Conservation (phyloP, 2,797 vertebrate species). For the Scleropages formosus region DNA sequence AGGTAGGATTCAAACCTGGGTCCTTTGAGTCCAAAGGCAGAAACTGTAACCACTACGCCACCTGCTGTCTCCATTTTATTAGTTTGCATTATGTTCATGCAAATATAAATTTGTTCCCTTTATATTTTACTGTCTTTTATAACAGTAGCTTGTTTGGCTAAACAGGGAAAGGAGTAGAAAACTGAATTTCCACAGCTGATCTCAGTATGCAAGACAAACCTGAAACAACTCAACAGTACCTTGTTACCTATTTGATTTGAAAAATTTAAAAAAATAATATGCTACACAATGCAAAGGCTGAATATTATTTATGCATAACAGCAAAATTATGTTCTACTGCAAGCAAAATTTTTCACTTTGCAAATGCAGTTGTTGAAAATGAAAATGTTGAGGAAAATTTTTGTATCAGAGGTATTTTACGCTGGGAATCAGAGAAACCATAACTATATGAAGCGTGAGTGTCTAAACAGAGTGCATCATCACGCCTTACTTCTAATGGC, state of each 20-base stretch:
- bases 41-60: too few species aligned
- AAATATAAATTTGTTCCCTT: constrained; percentile 10
- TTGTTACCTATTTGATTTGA: background rate
- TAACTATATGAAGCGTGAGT: background rate
- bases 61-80: too few species aligned
- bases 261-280: background rate
- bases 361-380: background rate
- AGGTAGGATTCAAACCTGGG: too few species aligned
- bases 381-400: too few species aligned
- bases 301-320: background rate
- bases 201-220: background rate
- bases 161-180: background rate
- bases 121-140: constrained; percentile 1
- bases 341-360: background rate
- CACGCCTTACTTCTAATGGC: background rate
- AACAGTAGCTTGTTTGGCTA: background rate
- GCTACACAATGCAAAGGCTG: background rate
- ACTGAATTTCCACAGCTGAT: background rate
- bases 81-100: background rate
- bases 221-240: background rate
- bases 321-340: too few species aligned
- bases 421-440: too few species aligned
- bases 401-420: too few species aligned
- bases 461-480: background rate
- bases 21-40: too few species aligned